Conservation (phyloP, 2,888 invertebrate genomes). For the Pseudococcus longispinus region DNA sequence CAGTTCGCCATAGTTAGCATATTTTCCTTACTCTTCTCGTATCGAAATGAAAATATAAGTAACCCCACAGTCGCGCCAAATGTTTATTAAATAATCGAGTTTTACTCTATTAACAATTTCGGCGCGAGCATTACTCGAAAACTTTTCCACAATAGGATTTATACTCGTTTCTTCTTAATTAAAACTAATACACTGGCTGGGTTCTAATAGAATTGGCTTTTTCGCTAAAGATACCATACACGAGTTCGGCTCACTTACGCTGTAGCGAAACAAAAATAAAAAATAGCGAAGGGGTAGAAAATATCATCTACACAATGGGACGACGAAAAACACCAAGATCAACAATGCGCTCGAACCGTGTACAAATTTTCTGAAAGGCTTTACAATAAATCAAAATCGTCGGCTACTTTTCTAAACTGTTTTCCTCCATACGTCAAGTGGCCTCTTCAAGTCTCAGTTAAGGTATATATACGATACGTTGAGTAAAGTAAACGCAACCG, state of each 20-base stretch:
- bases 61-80: constrained; percentile 39
- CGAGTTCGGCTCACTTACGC: not conserved
- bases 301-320: not conserved
- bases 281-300: not conserved
- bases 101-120: constrained; percentile 33
- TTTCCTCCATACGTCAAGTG: constrained; percentile 41
- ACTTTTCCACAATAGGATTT: constrained; percentile 26
- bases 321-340: constrained; percentile 1
- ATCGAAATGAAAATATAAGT: constrained; percentile 26
- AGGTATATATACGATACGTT: not conserved
- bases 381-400: constrained; percentile 34
- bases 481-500: not conserved
- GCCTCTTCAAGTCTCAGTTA: constrained; percentile 18
- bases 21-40: constrained; percentile 27
- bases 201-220: not conserved
- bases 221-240: not conserved
- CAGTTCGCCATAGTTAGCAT: not conserved
- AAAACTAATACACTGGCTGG: not conserved
- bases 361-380: constrained; percentile 13
- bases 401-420: constrained; percentile 31
- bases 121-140: constrained; percentile 5
- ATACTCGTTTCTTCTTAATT: constrained; percentile 30
- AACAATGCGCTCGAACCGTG: constrained; percentile 11
- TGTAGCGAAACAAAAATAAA: not conserved
- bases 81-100: constrained; percentile 44